Evolutionary conservation across 2,113 vertebrate species (phyloP), one percentile per base, ranked within the genome.

Genomic region (Microcebus ravelobensis): DNA sequence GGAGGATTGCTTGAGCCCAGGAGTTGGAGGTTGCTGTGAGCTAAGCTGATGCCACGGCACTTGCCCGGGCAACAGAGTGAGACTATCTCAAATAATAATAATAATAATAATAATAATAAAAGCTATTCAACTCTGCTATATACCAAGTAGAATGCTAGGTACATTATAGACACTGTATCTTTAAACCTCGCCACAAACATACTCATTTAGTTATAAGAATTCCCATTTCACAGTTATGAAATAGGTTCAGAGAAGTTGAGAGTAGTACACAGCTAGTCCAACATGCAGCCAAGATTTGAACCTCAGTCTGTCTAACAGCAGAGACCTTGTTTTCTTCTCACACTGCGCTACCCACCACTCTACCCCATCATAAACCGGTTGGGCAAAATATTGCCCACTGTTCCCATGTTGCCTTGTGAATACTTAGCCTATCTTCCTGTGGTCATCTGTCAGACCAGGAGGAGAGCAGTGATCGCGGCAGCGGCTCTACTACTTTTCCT

Each of bases 271-370:
- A 34, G 27, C 5, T 27, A 27, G n/a, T 71, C 34, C 1, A 48
- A 50, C 3, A 4, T 6, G 8, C 20, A 61, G 25, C 59, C 48
- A 25, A 36, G 39, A 27, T 71, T 11, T 42, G 6, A 34, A 6
- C 17, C 12, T 29, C 42, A 29, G 20, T n/a, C 12, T 27, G 29
- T 4, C 31, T 2, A 23, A 29, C 11, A 12, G 11, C 13, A 63
- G 61, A 67, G 7, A 3, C 2, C 45, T 52, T 8, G 5, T 39
- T 12, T 27, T 18, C 14, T 0, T 4, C 39, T n/a, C 6, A 3
- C 12, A 7, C 17, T 1, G 1, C 0, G 5, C 6, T 29, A 12
- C 8, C 36, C 34, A 42, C 23, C 18, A 36, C 9, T 2, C 29
- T 9, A 15, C 50, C 5, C 71, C 42, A 31, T 20, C 23, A 23